phyloP scores from a whole-genome alignment of 2,888 invertebrate species.

The Nomada hirtipes region DNA sequence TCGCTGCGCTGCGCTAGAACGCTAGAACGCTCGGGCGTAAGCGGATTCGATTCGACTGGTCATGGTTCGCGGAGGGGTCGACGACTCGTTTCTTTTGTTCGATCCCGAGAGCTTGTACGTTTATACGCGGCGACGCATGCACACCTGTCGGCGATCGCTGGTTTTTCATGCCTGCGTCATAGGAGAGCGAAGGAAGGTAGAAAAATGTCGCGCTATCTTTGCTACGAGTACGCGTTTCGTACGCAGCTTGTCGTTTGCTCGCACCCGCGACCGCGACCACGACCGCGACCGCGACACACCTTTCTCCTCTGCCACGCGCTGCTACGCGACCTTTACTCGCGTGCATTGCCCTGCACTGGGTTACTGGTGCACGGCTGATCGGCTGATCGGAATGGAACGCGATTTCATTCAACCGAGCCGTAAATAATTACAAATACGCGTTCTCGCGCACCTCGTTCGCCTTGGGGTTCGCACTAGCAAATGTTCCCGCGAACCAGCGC shows the following conservation, averaged over 20 bases:
- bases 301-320: conserved; percentile 44
- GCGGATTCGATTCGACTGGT: conserved; percentile 21
- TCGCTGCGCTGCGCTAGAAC: neutral
- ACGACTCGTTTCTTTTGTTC: conserved; percentile 7
- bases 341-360: conserved; percentile 45
- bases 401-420: neutral
- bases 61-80: conserved; percentile 30
- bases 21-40: neutral
- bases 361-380: conserved; percentile 7
- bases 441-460: neutral
- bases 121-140: too few relatives aligned
- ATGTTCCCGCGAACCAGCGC: too few relatives aligned
- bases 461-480: neutral
- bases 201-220: neutral
- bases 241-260: conserved; percentile 35
- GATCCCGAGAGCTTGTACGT: too few relatives aligned
- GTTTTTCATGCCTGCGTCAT: too few relatives aligned
- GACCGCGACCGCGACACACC: conserved; percentile 31
- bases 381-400: neutral
- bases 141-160: too few relatives aligned
- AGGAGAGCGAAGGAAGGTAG: neutral
- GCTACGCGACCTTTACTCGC: conserved; percentile 57
- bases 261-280: conserved; percentile 23
- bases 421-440: neutral
- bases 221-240: conserved; percentile 1